Conservation (phyloP, 1,140 invertebrate species). For the Pogonus chalceus region DNA sequence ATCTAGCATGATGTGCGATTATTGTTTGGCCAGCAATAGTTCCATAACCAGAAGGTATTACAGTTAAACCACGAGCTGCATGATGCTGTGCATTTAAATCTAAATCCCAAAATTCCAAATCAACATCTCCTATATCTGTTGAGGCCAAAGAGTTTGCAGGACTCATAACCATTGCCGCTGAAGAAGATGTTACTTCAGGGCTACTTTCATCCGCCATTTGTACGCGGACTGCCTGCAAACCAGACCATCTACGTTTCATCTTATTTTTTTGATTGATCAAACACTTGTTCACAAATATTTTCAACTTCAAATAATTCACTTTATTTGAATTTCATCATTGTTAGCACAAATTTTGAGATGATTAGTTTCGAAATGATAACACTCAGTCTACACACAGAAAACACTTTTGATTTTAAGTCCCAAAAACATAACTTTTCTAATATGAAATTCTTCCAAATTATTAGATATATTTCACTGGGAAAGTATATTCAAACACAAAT, state of each 20-base stretch:
- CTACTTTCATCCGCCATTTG: conserved; percentile 59
- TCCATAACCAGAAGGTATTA: conserved; percentile 28
- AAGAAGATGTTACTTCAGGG: conserved; percentile 64
- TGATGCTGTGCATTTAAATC: conserved; percentile 31
- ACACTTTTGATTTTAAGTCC: too few species aligned
- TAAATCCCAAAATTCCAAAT: conserved; percentile 71
- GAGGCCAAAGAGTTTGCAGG: conserved; percentile 55
- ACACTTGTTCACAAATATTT: too few species aligned
- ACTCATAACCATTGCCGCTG: conserved; percentile 49
- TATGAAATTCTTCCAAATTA: too few species aligned
- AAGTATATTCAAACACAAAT: too few species aligned
- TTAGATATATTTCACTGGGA: too few species aligned
- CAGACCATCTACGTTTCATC: conserved; percentile 60
- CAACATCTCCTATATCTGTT: conserved; percentile 51
- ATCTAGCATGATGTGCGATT: conserved; percentile 25
- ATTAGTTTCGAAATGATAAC: too few species aligned
- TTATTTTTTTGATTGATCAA: too few species aligned
- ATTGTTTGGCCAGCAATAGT: conserved; percentile 26
- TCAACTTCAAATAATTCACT: not conserved
- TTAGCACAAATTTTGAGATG: not conserved
- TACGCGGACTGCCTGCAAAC: conserved; percentile 52
- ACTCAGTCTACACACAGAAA: too few species aligned
- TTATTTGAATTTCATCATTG: not conserved
- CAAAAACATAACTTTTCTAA: too few species aligned
- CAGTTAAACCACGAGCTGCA: conserved; percentile 24